These are phyloP conservation scores for Rhynchophorus ferrugineus DNA, from an alignment of 1,140 invertebrate genomes.

Conservation along the genomic window DNA sequence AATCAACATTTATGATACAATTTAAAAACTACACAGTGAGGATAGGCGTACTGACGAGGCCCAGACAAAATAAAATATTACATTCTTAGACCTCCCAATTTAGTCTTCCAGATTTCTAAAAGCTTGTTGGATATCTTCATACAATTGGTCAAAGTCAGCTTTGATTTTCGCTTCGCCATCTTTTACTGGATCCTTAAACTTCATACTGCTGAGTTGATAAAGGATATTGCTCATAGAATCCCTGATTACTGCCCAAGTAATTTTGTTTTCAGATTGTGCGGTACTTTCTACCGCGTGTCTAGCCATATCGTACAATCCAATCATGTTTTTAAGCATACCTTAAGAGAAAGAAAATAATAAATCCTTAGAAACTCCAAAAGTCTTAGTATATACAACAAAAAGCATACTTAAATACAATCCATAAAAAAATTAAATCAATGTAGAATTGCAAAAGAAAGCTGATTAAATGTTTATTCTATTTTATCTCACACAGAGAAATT, in stretches of 20 bases:
- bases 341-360: neutral
- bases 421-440: too few species aligned
- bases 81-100: neutral
- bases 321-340: conserved; percentile 94
- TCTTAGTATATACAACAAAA: too few species aligned
- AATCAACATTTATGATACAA: conserved; percentile 17
- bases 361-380: neutral
- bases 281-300: conserved; percentile 96
- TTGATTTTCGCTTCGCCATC: conserved; percentile 97
- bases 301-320: conserved; percentile 96
- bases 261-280: conserved; percentile 97
- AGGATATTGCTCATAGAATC: conserved; percentile 95
- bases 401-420: too few species aligned
- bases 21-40: conserved; percentile 20
- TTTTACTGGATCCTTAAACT: conserved; percentile 99
- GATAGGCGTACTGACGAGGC: conserved; percentile 6
- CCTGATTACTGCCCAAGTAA: conserved; percentile 96
- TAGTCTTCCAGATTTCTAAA: conserved; percentile 99
- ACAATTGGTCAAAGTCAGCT: conserved; percentile 89
- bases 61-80: conserved; percentile 3
- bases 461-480: too few species aligned
- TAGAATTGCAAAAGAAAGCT: too few species aligned
- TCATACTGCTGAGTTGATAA: conserved; percentile 98
- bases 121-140: conserved; percentile 91
- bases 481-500: too few species aligned